Evolutionary conservation across 2,113 vertebrate species (phyloP).

Genomic region (Ctenodactylus gundi): DNA sequence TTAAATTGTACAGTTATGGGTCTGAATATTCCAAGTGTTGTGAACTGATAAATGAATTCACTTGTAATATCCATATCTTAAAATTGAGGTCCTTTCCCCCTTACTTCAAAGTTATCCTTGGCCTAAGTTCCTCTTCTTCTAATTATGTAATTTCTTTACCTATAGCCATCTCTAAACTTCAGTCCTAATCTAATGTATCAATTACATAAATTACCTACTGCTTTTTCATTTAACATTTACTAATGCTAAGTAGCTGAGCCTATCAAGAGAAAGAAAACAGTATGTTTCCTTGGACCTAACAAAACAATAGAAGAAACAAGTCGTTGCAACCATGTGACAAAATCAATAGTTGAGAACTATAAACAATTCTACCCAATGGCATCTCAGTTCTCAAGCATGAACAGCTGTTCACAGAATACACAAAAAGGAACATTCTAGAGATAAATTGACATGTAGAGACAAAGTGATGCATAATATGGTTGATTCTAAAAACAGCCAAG

Average conservation of each 20-base stretch:
- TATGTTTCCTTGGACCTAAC: neutral
- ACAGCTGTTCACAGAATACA: neutral
- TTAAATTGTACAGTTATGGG: neutral
- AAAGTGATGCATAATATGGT: neutral
- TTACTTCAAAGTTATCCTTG: neutral
- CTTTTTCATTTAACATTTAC: constrained; percentile 37
- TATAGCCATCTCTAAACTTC: neutral
- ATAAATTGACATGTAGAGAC: constrained; percentile 6
- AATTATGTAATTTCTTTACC: neutral
- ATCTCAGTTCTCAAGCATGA: neutral
- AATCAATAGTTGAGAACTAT: neutral
- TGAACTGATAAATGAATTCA: constrained; percentile 10
- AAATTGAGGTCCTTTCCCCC: neutral
- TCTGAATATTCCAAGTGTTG: constrained; percentile 20
- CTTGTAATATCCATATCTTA: neutral
- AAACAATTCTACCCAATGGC: constrained; percentile 5
- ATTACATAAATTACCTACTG: neutral
- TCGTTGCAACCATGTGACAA: neutral
- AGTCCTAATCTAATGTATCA: neutral
- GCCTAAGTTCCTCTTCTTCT: neutral
- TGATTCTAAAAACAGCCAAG: constrained; percentile 12
- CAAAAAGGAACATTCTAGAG: neutral
- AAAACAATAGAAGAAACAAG: neutral
- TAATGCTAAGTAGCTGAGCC: neutral
- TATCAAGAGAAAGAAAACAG: constrained; percentile 19